phyloP scores from a whole-genome alignment of 2,797 vertebrate species.

The Hydrophis major region DNA sequence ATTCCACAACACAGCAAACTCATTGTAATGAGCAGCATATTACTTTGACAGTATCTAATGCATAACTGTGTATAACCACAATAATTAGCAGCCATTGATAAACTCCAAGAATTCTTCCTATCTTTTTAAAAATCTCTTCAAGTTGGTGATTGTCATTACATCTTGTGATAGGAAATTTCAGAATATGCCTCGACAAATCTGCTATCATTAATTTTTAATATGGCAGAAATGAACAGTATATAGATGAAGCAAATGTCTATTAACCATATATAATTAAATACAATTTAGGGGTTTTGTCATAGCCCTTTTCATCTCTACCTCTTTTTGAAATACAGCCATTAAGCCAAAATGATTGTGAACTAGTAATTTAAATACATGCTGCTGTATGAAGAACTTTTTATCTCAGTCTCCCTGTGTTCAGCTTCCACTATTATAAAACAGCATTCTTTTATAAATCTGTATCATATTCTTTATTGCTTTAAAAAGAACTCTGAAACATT shows the following conservation, averaged over 20 bases:
- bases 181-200: background rate
- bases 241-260: background rate
- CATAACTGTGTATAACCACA: background rate
- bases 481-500: background rate
- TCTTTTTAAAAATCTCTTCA: background rate
- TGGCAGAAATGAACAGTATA: background rate
- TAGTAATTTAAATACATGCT: background rate
- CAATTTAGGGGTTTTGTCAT: background rate
- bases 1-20: background rate
- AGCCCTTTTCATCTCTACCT: background rate
- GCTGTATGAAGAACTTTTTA: background rate
- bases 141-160: background rate
- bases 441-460: background rate
- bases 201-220: background rate
- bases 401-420: background rate
- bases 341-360: background rate
- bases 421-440: background rate
- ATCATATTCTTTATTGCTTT: background rate
- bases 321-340: background rate
- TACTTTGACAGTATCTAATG: background rate
- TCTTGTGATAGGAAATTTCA: background rate
- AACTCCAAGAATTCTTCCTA: background rate
- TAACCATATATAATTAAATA: background rate
- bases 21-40: background rate
- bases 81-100: background rate